Conservation (phyloP, 2,797 vertebrate genomes). For the Sebastes cheni region DNA sequence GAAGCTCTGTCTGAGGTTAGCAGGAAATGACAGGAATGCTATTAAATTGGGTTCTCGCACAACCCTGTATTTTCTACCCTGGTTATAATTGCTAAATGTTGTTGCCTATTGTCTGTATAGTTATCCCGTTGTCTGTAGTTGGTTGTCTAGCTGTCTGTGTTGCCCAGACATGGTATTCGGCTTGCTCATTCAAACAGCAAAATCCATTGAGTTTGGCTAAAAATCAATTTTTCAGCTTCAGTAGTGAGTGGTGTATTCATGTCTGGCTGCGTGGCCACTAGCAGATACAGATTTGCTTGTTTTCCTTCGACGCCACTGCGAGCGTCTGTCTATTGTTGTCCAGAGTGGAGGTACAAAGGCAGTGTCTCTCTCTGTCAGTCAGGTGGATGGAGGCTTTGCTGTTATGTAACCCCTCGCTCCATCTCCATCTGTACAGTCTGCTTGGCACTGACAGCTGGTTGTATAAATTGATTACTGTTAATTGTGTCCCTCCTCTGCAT, state of each 20-base stretch:
- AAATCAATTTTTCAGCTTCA: background rate
- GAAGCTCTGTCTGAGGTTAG: slow-evolving; percentile 19
- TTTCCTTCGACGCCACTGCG: background rate
- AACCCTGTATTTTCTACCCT: background rate
- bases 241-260: background rate
- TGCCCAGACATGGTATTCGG: background rate
- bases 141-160: background rate
- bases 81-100: slow-evolving; percentile 5
- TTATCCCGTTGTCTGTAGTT: background rate
- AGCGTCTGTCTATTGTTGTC: slow-evolving; percentile 11
- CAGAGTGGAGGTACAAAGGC: background rate
- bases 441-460: slow-evolving; percentile 54
- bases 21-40: background rate
- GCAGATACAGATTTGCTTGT: background rate
- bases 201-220: background rate
- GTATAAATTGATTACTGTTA: slow-evolving; percentile 75
- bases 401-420: slow-evolving; percentile 44
- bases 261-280: background rate
- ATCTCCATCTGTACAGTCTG: slow-evolving; percentile 56
- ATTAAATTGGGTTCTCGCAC: background rate
- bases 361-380: slow-evolving; percentile 4
- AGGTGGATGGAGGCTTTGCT: slow-evolving; percentile 52
- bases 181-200: background rate
- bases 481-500: slow-evolving; percentile 70
- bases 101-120: background rate